A percentile compares a stretch with the other conserved stretches of the same genome.
These are phyloP conservation scores for Salarias fasciatus DNA, from an alignment of 2,797 vertebrate genomes.

Conservation along the genomic window DNA sequence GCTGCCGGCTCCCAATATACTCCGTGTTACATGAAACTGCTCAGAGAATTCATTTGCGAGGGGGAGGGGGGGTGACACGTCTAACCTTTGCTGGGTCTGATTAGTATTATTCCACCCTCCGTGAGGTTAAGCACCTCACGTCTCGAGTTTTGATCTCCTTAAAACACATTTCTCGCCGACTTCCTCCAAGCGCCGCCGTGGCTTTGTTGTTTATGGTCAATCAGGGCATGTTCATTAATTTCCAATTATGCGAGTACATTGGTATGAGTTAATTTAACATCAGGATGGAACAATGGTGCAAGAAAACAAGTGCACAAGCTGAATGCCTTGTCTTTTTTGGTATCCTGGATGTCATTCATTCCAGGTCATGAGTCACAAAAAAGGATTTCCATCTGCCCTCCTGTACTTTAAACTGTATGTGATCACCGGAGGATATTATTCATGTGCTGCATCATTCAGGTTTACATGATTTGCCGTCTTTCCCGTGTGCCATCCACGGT, in stretches of 20 bases:
- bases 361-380: conserved; percentile 23
- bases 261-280: conserved; percentile 28
- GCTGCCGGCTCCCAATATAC: not conserved
- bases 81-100: conserved; percentile 31
- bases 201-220: conserved; percentile 44
- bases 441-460: conserved; percentile 37
- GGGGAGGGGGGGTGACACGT: conserved; percentile 3
- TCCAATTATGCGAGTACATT: conserved; percentile 29
- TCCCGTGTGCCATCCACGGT: conserved; percentile 34
- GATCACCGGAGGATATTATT: conserved; percentile 28
- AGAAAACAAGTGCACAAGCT: conserved; percentile 18
- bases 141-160: conserved; percentile 35
- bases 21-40: conserved; percentile 2
- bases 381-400: conserved; percentile 20
- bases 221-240: conserved; percentile 40
- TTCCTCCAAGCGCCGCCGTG: conserved; percentile 19
- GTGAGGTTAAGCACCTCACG: conserved; percentile 14
- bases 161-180: conserved; percentile 34
- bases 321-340: conserved; percentile 30
- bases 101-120: conserved; percentile 23
- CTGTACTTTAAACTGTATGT: not conserved
- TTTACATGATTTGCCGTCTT: conserved; percentile 32
- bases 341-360: conserved; percentile 21
- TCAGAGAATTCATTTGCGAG: conserved; percentile 15
- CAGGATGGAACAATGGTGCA: conserved; percentile 17